Evolutionary conservation across 2,797 vertebrate species (phyloP), one percentile per base, ranked within the genome.

Genomic region (Malacoraja senta): DNA sequence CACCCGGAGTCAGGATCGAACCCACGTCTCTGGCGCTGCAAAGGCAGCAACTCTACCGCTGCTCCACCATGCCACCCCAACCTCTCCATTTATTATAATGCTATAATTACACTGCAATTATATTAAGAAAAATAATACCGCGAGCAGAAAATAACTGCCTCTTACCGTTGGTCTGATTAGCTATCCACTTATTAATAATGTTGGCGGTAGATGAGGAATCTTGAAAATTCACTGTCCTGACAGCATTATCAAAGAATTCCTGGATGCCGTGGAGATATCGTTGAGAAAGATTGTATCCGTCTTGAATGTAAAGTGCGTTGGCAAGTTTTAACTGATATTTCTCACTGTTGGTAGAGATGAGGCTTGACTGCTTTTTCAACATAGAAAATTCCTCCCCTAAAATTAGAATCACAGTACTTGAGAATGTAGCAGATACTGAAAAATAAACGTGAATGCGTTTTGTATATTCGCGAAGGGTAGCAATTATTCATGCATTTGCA

Each of bases 241-340:
- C 93, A 96, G 95, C 93, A 86, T 17, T 95, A 95, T 96, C 96
- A 94, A 97, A 97, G 95, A 96, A 94, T 61, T 95, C 94, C 94
- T 95, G 9, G 96, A 97, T 97, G 96, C 96, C 94, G 96, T 97
- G 96, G 97, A 96, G 96, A 97, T 97, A 95, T 93, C 94, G 93
- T 95, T 96, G 96, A 94, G 96, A 96, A 94, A 95, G 74, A 7
- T 94, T 93, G 95, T 97, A 97, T 96, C 96, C 96, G 95, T 96
- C 96, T 95, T 96, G 96, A 96, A 97, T 95, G 96, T 96, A 96
- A 95, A 97, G 96, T 96, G 96, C 96, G 95, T 94, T 96, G 95
- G 95, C 96, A 96, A 96, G 95, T 96, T 95, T 95, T 95, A 96
- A 96, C 95, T 95, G 95, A 96, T 96, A 96, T 96, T 94, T 94